These are phyloP conservation scores for Phalacrocorax aristotelis DNA, from an alignment of 2,113 vertebrate species.

Conservation along the genomic window DNA sequence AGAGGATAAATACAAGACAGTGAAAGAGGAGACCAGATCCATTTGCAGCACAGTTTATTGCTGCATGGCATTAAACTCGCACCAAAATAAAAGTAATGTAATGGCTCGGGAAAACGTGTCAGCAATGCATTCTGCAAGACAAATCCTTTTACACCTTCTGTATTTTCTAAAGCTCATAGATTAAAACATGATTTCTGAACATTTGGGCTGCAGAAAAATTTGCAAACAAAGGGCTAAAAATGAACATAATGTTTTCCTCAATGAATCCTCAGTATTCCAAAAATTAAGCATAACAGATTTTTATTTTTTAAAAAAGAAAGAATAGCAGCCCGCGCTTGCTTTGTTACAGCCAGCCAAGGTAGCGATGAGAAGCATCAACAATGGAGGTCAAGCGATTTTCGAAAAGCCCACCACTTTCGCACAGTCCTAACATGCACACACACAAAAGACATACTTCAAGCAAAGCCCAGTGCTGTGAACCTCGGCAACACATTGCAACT, in stretches of 20 bases:
- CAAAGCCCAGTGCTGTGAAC: not conserved
- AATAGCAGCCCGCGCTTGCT: not conserved
- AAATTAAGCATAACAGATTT: constrained; percentile 24
- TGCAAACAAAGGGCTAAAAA: constrained; percentile 67
- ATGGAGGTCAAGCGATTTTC: constrained; percentile 60
- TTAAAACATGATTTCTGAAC: constrained; percentile 58
- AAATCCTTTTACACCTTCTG: constrained; percentile 46
- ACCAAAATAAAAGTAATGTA: constrained; percentile 42
- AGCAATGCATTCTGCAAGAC: constrained; percentile 12
- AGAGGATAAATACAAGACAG: constrained; percentile 60
- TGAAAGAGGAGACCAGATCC: constrained; percentile 42
- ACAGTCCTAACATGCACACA: not conserved
- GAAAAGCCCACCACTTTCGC: constrained; percentile 57
- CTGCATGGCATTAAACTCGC: constrained; percentile 35
- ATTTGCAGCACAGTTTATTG: constrained; percentile 36
- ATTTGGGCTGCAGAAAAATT: constrained; percentile 65
- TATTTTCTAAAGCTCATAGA: constrained; percentile 31
- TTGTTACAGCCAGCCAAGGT: constrained; percentile 45
- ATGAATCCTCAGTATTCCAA: constrained; percentile 43
- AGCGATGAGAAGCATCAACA: constrained; percentile 25
- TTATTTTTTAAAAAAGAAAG: not conserved
- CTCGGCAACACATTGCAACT: constrained; percentile 1
- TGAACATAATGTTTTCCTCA: constrained; percentile 63
- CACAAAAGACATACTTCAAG: not conserved
- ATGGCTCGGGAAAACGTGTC: not conserved